These are phyloP conservation scores for Xyliphius kryptos DNA, from an alignment of 2,113 vertebrate genomes.

Conservation along the genomic window DNA sequence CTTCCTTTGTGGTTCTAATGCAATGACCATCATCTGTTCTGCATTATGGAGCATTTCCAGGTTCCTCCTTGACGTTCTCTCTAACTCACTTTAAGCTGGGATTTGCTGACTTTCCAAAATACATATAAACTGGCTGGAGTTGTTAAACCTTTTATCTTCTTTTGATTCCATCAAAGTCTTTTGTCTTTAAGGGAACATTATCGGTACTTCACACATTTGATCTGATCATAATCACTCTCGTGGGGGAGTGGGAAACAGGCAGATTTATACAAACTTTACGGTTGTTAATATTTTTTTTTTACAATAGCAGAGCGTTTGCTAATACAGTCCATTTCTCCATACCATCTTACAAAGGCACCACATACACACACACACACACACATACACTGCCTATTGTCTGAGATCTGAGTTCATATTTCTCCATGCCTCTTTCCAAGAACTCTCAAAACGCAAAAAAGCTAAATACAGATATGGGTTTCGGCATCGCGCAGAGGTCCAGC, in stretches of 20 bases:
- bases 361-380: too few species aligned
- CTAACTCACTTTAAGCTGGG: background rate
- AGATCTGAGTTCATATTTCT: slow-evolving; percentile 25
- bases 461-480: background rate
- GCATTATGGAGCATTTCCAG: slow-evolving; percentile 16
- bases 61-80: slow-evolving; percentile 4
- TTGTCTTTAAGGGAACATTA: background rate
- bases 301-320: too few species aligned
- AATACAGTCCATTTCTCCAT: too few species aligned
- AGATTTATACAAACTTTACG: too few species aligned
- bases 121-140: background rate
- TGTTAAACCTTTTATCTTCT: background rate
- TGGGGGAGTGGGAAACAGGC: too few species aligned
- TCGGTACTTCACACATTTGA: background rate
- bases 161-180: background rate
- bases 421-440: background rate
- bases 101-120: slow-evolving; percentile 5
- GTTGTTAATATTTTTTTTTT: too few species aligned
- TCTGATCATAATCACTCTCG: background rate
- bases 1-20: slow-evolving; percentile 19
- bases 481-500: background rate
- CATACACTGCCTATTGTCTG: background rate
- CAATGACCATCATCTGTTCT: slow-evolving; percentile 33
- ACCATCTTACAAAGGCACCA: too few species aligned
- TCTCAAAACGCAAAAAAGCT: background rate